Evolutionary conservation across 2,797 vertebrate species (phyloP).

Genomic region (Okamejei kenojei): DNA sequence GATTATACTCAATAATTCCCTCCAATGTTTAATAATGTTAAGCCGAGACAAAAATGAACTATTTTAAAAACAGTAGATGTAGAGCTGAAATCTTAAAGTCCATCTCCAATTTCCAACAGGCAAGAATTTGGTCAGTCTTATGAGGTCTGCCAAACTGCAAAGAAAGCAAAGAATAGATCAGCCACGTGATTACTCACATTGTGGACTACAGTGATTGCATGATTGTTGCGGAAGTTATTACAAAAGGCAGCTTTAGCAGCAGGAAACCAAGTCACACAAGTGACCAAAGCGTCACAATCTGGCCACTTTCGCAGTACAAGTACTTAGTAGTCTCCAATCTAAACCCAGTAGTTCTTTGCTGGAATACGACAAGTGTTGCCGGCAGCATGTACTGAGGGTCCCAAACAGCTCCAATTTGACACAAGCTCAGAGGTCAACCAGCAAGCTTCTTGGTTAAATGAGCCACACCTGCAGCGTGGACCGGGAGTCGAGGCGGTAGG

Average conservation of each 20-base stretch:
- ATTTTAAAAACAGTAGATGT: conserved; percentile 8
- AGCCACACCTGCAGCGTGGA: too few species aligned
- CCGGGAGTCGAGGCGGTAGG: too few species aligned
- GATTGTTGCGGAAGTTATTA: background rate
- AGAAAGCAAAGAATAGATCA: background rate
- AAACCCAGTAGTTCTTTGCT: too few species aligned
- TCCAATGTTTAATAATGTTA: conserved; percentile 2
- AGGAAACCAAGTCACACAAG: background rate
- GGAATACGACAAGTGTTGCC: too few species aligned
- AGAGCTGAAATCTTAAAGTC: background rate
- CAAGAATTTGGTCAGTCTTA: background rate
- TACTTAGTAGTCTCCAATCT: background rate
- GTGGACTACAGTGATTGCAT: background rate
- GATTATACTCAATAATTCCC: conserved; percentile 23
- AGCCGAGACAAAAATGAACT: conserved; percentile 12
- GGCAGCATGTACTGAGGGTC: background rate
- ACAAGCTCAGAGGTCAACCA: too few species aligned
- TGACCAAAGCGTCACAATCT: background rate
- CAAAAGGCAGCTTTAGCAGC: background rate
- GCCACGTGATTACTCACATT: background rate
- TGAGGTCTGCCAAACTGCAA: conserved; percentile 18
- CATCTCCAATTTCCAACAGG: conserved; percentile 25
- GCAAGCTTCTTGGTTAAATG: too few species aligned
- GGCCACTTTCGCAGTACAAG: background rate
- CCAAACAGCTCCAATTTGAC: too few species aligned